phyloP scores from a whole-genome alignment of 2,113 vertebrate genomes.

The Cephalopholis sonnerati region DNA sequence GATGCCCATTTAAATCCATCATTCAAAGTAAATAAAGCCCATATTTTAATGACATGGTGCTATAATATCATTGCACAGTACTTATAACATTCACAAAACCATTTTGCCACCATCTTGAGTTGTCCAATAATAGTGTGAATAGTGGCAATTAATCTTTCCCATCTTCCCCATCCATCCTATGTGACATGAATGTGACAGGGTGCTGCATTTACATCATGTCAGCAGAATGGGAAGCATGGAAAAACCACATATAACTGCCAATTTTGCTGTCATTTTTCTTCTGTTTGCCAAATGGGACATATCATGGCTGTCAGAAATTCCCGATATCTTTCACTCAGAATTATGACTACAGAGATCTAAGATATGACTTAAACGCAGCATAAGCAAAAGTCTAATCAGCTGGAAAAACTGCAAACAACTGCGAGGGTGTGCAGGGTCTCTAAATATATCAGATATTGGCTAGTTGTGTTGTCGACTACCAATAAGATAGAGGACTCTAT shows the following conservation, averaged over 20 bases:
- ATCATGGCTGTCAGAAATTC: background rate
- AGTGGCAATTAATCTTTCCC: background rate
- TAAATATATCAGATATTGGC: slow-evolving; percentile 9
- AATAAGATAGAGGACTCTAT: background rate
- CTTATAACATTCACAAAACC: slow-evolving; percentile 6
- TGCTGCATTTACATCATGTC: slow-evolving; percentile 14
- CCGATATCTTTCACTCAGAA: background rate
- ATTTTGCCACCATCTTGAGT: background rate
- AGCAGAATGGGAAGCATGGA: background rate
- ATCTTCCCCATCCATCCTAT: background rate
- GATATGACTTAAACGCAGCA: background rate
- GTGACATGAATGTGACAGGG: background rate
- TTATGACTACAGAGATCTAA: background rate
- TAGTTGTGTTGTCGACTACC: background rate
- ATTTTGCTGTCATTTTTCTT: background rate
- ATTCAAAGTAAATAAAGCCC: background rate
- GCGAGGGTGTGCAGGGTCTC: slow-evolving; percentile 4
- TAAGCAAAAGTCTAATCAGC: background rate
- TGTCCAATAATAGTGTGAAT: background rate
- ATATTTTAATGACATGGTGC: background rate
- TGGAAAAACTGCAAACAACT: background rate
- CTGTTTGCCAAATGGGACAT: background rate
- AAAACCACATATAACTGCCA: background rate
- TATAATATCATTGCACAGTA: background rate
- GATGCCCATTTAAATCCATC: background rate